Percentiles rank a stretch among this genome's conserved stretches.
Conservation (phyloP, 2,797 vertebrate genomes). For the Chrosomus eos region DNA sequence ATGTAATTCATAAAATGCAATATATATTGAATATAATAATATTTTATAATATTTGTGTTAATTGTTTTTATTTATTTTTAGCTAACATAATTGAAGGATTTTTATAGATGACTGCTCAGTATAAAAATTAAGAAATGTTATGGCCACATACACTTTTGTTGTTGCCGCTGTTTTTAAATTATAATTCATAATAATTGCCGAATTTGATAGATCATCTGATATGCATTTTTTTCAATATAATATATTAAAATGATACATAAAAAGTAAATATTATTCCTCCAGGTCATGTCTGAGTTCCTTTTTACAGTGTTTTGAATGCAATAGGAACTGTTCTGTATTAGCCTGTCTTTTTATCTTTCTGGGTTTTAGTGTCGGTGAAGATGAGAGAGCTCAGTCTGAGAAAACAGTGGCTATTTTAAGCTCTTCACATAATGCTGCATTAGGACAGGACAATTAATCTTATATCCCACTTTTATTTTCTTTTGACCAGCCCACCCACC, state of each 20-base stretch:
- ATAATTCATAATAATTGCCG: not conserved
- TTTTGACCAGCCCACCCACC: conserved; percentile 62
- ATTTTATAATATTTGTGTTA: not conserved
- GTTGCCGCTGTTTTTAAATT: not conserved
- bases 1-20: not conserved
- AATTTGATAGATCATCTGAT: not conserved
- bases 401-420: conserved; percentile 60
- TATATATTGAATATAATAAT: not conserved
- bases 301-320: not conserved
- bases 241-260: not conserved
- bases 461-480: conserved; percentile 50
- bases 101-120: not conserved
- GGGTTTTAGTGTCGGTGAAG: conserved; percentile 35
- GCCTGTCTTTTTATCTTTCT: conserved; percentile 29
- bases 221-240: not conserved
- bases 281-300: not conserved
- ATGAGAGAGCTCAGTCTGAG: conserved; percentile 29
- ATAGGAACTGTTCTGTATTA: conserved; percentile 30
- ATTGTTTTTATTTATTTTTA: not conserved
- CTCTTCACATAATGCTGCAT: conserved; percentile 48
- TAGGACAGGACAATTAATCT: conserved; percentile 56
- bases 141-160: not conserved
- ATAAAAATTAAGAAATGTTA: not conserved
- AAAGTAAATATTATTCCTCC: not conserved
- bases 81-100: not conserved